Percentiles rank a stretch among this genome's conserved stretches.
Conservation (phyloP, 2,113 vertebrate genomes). For the Thryonomys swinderianus region DNA sequence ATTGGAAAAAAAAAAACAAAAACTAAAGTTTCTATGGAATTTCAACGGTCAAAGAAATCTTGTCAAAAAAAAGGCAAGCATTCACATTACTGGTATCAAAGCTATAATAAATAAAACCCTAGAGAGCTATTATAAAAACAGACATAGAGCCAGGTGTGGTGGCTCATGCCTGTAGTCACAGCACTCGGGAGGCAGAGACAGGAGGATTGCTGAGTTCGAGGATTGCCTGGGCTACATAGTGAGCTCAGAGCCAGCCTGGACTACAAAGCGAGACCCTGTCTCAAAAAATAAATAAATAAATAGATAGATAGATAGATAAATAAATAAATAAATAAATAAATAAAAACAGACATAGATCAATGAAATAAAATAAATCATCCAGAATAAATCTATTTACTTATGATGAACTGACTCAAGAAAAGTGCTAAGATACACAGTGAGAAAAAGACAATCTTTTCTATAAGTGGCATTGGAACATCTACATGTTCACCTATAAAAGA, state of each 20-base stretch:
- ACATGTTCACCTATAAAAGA: neutral
- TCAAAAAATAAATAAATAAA: too few species aligned
- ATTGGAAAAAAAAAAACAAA: neutral
- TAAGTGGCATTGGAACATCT: neutral
- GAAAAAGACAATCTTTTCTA: neutral
- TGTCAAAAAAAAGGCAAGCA: neutral
- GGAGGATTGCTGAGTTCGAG: too few species aligned
- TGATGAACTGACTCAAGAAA: neutral
- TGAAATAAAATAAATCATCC: neutral
- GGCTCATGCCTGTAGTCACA: too few species aligned
- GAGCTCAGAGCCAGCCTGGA: too few species aligned
- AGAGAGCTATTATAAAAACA: neutral
- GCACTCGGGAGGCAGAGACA: too few species aligned
- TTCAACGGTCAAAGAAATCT: neutral
- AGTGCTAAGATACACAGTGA: neutral
- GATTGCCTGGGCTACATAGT: too few species aligned
- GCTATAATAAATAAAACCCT: neutral
- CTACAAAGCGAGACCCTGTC: too few species aligned
- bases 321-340: too few species aligned
- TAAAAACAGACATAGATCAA: neutral
- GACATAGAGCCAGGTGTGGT: too few species aligned
- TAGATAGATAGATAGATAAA: too few species aligned
- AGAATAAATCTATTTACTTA: neutral
- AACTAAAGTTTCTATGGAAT: neutral
- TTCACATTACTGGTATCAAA: neutral